Evolutionary conservation across 2,888 invertebrate genomes (phyloP).

Genomic region (Nineta flava): DNA sequence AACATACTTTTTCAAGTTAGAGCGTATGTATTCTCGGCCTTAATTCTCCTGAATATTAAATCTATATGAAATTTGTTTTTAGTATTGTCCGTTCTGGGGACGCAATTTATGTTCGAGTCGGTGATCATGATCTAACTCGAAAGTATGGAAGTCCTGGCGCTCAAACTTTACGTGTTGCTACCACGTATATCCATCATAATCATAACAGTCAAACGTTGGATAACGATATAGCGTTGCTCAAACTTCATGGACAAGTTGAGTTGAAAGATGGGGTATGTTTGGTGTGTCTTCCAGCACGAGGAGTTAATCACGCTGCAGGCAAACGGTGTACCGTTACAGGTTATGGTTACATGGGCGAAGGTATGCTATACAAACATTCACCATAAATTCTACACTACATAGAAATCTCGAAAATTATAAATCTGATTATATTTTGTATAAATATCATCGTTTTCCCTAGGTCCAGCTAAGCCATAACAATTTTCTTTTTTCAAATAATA

Average conservation of each 20-base stretch:
- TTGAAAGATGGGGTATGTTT: constrained; percentile 71
- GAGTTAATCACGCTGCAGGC: constrained; percentile 76
- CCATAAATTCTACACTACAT: no score
- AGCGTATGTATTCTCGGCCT: background rate
- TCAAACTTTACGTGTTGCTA: constrained; percentile 77
- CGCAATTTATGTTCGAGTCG: constrained; percentile 83
- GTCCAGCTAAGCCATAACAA: no score
- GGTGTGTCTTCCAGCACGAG: constrained; percentile 78
- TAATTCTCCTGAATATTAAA: background rate
- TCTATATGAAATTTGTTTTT: constrained; percentile 16
- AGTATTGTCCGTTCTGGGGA: constrained; percentile 90
- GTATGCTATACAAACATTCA: constrained; percentile 29
- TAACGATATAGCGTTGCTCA: constrained; percentile 84
- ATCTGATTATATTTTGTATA: no score
- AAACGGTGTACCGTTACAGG: constrained; percentile 87
- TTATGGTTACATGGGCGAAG: constrained; percentile 91
- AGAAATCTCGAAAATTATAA: no score
- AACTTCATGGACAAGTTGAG: constrained; percentile 77
- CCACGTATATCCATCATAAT: constrained; percentile 90
- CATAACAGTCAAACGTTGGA: constrained; percentile 89
- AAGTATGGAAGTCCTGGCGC: constrained; percentile 86
- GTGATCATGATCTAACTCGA: constrained; percentile 79
- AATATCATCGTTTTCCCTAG: no score
- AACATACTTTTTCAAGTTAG: background rate
- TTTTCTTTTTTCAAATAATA: no score